These are phyloP conservation scores for Perizoma affinitatum DNA, from an alignment of 2,888 invertebrate species.

Conservation along the genomic window DNA sequence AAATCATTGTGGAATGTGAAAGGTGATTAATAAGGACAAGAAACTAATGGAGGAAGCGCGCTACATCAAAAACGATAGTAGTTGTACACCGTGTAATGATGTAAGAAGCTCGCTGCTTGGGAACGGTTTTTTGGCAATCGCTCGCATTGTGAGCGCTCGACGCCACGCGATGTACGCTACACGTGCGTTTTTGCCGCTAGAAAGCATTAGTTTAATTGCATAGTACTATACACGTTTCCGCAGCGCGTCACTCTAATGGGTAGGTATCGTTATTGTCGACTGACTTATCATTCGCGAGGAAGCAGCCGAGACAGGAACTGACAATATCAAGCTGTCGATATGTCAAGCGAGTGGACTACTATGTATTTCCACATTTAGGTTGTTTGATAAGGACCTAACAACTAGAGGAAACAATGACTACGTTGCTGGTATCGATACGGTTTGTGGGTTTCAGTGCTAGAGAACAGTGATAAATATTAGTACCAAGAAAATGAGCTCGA, in stretches of 20 bases:
- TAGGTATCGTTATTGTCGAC: constrained; percentile 19
- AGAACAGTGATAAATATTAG: constrained; percentile 3
- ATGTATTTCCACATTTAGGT: constrained; percentile 9
- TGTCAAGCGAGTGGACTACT: constrained; percentile 9
- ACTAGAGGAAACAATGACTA: constrained; percentile 8
- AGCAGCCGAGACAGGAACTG: constrained; percentile 2
- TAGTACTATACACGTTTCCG: constrained; percentile 46
- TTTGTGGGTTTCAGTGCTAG: constrained; percentile 7
- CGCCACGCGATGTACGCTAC: constrained; percentile 29
- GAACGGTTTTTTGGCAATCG: constrained; percentile 53
- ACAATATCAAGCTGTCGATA: constrained; percentile 6
- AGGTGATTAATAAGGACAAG: constrained; percentile 23
- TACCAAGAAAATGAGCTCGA: too few species aligned
- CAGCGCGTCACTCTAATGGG: constrained; percentile 24
- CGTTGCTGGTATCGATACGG: constrained; percentile 10
- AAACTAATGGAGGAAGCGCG: constrained; percentile 23
- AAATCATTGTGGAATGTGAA: constrained; percentile 13
- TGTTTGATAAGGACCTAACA: constrained; percentile 11
- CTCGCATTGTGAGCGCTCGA: constrained; percentile 26
- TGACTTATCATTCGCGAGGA: constrained; percentile 15
- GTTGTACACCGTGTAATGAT: constrained; percentile 12
- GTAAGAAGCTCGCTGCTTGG: constrained; percentile 34
- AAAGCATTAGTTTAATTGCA: constrained; percentile 50
- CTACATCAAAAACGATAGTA: constrained; percentile 17
- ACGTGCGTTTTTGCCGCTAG: constrained; percentile 47